Conservation (phyloP, 2,888 invertebrate species). For the Drosophila seclusa region DNA sequence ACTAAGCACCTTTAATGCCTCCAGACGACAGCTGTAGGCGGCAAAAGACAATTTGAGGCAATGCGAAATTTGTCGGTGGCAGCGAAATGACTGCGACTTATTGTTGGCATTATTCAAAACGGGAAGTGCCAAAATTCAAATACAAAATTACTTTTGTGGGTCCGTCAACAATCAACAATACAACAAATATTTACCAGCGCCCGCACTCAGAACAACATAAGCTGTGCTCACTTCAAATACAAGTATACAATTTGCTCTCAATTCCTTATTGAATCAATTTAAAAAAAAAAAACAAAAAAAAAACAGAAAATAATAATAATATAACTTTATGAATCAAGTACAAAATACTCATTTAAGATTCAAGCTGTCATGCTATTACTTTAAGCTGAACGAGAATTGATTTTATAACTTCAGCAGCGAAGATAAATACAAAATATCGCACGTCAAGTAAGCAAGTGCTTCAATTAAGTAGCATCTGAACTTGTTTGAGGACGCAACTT, state of each 20-base stretch:
- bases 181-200: conserved; percentile 6
- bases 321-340: background rate
- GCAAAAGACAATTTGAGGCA: conserved; percentile 58
- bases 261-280: background rate
- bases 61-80: conserved; percentile 38
- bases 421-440: background rate
- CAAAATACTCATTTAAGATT: background rate
- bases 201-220: background rate
- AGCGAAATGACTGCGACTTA: conserved; percentile 28
- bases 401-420: background rate
- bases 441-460: background rate
- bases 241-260: background rate
- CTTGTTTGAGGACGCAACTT: background rate
- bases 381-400: background rate
- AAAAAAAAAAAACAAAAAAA: background rate
- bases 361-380: background rate
- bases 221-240: background rate
- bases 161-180: background rate
- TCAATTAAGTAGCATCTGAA: background rate
- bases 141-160: conserved; percentile 39
- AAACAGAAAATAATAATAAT: background rate
- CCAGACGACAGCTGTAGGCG: conserved; percentile 57
- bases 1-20: conserved; percentile 69
- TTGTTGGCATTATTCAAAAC: conserved; percentile 52
- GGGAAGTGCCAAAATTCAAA: conserved; percentile 59